These are phyloP conservation scores for Lasiurus cinereus DNA, from an alignment of 2,113 vertebrate species.

Conservation along the genomic window DNA sequence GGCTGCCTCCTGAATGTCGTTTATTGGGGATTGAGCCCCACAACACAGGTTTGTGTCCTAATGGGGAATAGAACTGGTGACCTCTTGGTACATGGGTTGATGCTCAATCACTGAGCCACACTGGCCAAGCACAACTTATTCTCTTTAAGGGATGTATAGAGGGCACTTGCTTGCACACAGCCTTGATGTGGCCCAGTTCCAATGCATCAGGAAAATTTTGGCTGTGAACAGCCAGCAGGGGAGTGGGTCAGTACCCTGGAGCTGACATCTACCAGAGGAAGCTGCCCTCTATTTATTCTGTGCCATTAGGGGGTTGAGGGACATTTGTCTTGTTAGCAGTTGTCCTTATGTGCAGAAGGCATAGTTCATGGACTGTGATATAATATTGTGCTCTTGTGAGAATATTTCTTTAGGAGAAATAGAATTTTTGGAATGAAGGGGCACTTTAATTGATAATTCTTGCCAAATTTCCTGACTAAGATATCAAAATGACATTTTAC, in stretches of 20 bases:
- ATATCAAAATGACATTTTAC: background rate
- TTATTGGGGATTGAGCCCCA: too few relatives aligned
- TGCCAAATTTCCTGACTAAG: background rate
- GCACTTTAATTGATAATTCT: background rate
- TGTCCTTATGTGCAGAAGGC: background rate
- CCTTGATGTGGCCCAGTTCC: too few relatives aligned
- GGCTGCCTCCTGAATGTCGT: too few relatives aligned
- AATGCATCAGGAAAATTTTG: rapidly evolving
- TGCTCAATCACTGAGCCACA: too few relatives aligned
- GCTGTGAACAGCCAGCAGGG: rapidly evolving
- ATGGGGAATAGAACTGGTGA: too few relatives aligned
- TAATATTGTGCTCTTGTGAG: background rate
- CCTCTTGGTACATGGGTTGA: too few relatives aligned
- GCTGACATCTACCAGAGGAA: rapidly evolving
- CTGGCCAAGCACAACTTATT: background rate
- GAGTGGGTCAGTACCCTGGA: rapidly evolving
- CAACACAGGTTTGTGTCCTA: too few relatives aligned
- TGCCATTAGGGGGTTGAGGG: background rate
- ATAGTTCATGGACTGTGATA: too few relatives aligned
- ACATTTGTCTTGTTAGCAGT: rapidly evolving
- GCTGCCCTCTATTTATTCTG: rapidly evolving
- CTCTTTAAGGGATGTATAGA: background rate
- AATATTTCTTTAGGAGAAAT: background rate
- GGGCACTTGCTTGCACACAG: rapidly evolving
- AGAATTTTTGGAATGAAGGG: background rate